Conservation (phyloP, 2,113 vertebrate genomes). For the Lampris megalopsis region DNA sequence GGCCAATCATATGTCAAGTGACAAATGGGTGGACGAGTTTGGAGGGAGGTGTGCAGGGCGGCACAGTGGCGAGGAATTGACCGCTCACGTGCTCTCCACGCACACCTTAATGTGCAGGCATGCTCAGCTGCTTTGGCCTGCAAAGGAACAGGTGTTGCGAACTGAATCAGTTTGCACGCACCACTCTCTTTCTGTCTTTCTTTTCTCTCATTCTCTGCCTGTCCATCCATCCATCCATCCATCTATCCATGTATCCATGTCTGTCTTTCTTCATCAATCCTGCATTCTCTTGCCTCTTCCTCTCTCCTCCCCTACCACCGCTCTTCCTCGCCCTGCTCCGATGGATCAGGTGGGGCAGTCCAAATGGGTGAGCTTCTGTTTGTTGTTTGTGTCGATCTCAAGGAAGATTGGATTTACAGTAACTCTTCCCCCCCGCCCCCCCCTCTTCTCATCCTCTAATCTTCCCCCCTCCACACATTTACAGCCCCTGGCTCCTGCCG, state of each 20-base stretch:
- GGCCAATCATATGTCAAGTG: constrained; percentile 69
- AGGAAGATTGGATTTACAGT: constrained; percentile 86
- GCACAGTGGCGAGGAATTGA: constrained; percentile 36
- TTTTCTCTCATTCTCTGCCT: not conserved
- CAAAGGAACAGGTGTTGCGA: constrained; percentile 30
- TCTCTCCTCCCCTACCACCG: not conserved
- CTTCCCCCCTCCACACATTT: constrained; percentile 77
- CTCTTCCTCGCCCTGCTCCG: constrained; percentile 18
- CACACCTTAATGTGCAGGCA: not conserved
- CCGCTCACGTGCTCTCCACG: not conserved
- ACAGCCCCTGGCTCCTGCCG: constrained; percentile 82
- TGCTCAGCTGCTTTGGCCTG: not conserved
- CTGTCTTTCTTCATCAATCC: not conserved
- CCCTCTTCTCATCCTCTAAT: not conserved
- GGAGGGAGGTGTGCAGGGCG: constrained; percentile 27
- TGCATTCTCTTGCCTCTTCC: not conserved
- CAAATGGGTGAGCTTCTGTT: constrained; percentile 52
- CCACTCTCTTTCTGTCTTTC: not conserved
- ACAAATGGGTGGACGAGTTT: constrained; percentile 50
- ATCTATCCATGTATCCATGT: not conserved
- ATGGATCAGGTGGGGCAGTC: constrained; percentile 70
- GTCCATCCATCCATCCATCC: too few species aligned
- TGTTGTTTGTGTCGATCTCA: constrained; percentile 78
- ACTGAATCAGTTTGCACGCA: not conserved
- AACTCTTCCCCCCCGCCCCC: constrained; percentile 64